Evolutionary conservation across 2,888 invertebrate species (phyloP).

Genomic region (Hydrotaea cyrtoneurina): DNA sequence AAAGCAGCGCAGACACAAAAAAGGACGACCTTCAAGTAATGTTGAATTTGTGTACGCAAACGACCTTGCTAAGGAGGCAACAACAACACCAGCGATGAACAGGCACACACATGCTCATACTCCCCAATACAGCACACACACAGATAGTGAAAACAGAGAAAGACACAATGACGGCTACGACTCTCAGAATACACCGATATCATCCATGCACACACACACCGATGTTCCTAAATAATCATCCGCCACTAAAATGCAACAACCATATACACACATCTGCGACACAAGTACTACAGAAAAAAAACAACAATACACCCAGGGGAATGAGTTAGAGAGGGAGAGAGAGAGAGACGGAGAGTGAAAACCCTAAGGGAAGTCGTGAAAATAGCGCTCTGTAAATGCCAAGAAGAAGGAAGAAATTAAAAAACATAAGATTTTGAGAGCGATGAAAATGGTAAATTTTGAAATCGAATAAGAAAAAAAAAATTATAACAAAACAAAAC

Average conservation of each 20-base stretch:
- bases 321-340: not conserved
- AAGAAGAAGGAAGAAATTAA: not conserved
- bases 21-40: slow-evolving; percentile 82
- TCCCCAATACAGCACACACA: not conserved
- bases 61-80: slow-evolving; percentile 80
- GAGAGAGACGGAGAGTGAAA: too few relatives aligned
- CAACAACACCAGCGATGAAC: slow-evolving; percentile 55
- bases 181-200: slow-evolving; percentile 3
- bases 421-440: not conserved
- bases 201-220: not conserved
- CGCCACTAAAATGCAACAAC: too few relatives aligned
- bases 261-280: slow-evolving; percentile 4
- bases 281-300: too few relatives aligned
- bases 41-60: slow-evolving; percentile 81
- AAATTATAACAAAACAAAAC: not conserved
- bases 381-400: not conserved
- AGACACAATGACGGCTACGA: not conserved
- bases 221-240: not conserved
- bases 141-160: not conserved
- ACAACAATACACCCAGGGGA: not conserved
- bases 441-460: not conserved
- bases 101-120: not conserved
- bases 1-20: slow-evolving; percentile 66
- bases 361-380: not conserved
- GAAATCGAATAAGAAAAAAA: not conserved